Percentiles rank a stretch among this genome's conserved stretches.
phyloP scores from a whole-genome alignment of 1,140 invertebrate species.

The Drosophila saltans region DNA sequence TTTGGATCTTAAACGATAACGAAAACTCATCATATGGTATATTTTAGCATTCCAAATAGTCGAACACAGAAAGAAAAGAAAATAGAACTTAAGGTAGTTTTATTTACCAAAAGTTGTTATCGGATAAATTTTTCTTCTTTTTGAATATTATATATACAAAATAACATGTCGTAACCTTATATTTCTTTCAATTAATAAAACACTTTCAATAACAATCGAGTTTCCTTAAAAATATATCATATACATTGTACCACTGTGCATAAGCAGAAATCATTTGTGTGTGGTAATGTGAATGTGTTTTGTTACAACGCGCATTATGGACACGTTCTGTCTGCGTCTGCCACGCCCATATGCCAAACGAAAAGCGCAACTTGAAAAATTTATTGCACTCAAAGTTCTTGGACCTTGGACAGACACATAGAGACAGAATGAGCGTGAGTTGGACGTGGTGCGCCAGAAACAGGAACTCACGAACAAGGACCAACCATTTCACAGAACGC shows the following conservation, averaged over 20 bases:
- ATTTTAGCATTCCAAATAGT: no score
- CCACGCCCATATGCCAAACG: conserved; percentile 36
- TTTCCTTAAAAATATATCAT: no score
- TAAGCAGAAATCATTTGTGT: conserved; percentile 49
- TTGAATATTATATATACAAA: no score
- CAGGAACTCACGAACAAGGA: conserved; percentile 9
- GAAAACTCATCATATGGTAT: no score
- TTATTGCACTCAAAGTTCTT: conserved; percentile 71
- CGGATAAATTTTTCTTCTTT: no score
- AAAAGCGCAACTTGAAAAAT: conserved; percentile 79
- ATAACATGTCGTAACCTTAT: no score
- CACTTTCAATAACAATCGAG: no score
- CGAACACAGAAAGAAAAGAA: no score
- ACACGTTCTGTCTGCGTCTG: conserved; percentile 65
- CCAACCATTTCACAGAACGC: conserved; percentile 21
- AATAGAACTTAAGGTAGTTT: no score
- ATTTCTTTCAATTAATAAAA: no score
- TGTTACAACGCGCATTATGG: conserved; percentile 69
- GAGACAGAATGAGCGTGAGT: conserved; percentile 30
- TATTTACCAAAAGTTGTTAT: no score
- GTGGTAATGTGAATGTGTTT: conserved; percentile 43
- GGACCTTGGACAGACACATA: conserved; percentile 25
- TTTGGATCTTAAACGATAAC: no score
- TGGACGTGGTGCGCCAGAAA: neutral
- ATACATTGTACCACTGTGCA: conserved; percentile 21